Conservation (phyloP, 2,888 invertebrate genomes). For the Amorpha juglandis region DNA sequence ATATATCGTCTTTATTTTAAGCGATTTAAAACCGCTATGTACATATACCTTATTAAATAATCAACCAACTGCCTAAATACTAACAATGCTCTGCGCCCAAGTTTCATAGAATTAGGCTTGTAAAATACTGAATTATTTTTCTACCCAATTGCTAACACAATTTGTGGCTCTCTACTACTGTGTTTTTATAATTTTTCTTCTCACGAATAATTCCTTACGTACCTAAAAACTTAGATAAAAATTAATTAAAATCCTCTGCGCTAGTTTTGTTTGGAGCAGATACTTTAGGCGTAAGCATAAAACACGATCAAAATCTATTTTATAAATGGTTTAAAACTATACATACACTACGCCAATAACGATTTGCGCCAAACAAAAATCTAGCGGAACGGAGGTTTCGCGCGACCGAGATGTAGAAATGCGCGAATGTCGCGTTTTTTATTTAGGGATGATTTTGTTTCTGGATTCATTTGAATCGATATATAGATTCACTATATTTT, state of each 20-base stretch:
- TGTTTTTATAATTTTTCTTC: conserved; percentile 6
- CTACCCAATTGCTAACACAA: not conserved
- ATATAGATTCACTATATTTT: conserved; percentile 28
- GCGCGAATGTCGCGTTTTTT: no score
- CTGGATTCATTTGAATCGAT: conserved; percentile 31
- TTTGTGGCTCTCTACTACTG: not conserved
- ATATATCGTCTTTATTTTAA: not conserved
- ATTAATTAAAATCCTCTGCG: not conserved
- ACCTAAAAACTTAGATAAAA: not conserved
- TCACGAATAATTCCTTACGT: not conserved
- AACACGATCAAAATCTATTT: not conserved
- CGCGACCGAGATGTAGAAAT: no score
- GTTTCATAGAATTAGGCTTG: not conserved
- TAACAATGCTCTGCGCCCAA: no score
- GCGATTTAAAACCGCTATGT: not conserved
- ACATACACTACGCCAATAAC: conserved; percentile 5
- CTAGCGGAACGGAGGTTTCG: no score
- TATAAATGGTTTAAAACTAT: not conserved
- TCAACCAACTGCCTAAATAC: not conserved
- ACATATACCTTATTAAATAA: not conserved
- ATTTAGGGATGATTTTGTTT: no score
- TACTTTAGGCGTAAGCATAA: not conserved
- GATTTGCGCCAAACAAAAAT: no score
- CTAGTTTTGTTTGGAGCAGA: not conserved
- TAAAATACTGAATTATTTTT: conserved; percentile 11